Evolutionary conservation across 2,797 vertebrate species (phyloP).

Genomic region (Thripadectes ignobilis): DNA sequence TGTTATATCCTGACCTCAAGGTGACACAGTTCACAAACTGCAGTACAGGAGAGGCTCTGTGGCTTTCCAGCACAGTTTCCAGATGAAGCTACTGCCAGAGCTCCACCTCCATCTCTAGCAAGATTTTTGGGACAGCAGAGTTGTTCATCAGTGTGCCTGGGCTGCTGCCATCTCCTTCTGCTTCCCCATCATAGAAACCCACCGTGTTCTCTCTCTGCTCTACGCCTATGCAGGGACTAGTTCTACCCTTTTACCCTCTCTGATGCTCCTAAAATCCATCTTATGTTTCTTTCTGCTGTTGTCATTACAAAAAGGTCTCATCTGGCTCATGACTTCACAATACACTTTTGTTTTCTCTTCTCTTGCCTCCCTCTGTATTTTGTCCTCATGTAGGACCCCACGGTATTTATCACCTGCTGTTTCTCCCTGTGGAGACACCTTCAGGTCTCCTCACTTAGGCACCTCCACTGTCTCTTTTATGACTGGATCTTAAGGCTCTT

Average conservation of each 20-base stretch:
- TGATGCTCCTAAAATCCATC: neutral
- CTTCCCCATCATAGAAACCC: neutral
- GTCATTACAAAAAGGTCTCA: neutral
- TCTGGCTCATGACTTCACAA: neutral
- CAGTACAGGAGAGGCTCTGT: neutral
- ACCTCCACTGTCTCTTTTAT: neutral
- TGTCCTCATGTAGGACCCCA: neutral
- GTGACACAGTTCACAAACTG: neutral
- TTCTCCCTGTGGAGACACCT: neutral
- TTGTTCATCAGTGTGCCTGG: rapidly evolving
- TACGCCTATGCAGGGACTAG: rapidly evolving
- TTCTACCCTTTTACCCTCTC: neutral
- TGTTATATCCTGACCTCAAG: neutral
- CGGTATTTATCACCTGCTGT: neutral
- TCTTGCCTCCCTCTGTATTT: neutral
- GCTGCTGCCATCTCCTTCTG: neutral
- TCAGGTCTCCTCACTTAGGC: neutral
- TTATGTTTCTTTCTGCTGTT: neutral
- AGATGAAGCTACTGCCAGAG: neutral
- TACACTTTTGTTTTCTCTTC: neutral
- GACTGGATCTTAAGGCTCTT: neutral
- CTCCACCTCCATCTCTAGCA: neutral
- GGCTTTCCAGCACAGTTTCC: neutral
- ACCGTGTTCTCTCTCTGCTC: neutral
- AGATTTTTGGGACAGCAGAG: neutral